Conservation (phyloP, 1,140 invertebrate species). For the Zaprionus vittiger region DNA sequence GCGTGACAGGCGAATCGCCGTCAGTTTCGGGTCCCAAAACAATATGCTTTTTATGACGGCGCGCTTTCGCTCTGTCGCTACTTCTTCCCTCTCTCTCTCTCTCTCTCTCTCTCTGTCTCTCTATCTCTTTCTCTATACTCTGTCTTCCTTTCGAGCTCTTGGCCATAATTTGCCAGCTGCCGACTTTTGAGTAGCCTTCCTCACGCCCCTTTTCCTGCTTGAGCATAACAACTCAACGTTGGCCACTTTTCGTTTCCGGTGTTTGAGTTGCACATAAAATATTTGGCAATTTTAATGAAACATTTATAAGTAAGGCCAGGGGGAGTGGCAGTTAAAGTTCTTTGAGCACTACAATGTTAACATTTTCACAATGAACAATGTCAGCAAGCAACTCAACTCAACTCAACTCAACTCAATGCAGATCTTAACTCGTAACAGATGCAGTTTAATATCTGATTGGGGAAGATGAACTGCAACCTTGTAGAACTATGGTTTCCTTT, state of each 20-base stretch:
- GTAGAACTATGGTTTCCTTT: too few species aligned
- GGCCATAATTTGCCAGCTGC: constrained; percentile 66
- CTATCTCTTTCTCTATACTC: not conserved
- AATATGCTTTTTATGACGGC: constrained; percentile 63
- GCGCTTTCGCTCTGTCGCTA: not conserved
- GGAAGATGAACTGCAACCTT: too few species aligned
- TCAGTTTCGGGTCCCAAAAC: constrained; percentile 57
- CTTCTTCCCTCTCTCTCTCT: not conserved
- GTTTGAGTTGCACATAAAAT: constrained; percentile 56
- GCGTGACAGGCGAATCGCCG: constrained; percentile 17
- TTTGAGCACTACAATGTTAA: not conserved
- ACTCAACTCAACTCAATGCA: not conserved
- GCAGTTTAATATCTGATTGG: not conserved
- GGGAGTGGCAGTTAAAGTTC: not conserved
- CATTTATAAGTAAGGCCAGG: constrained; percentile 38
- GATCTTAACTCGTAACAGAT: not conserved
- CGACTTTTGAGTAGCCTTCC: constrained; percentile 44
- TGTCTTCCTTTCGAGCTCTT: constrained; percentile 8
- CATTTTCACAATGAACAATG: not conserved
- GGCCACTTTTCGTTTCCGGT: constrained; percentile 45
- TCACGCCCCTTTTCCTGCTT: not conserved
- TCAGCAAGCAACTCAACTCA: not conserved
- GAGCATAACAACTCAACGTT: constrained; percentile 12
- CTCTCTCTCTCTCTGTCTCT: not conserved
- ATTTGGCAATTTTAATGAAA: constrained; percentile 64